Percentiles rank a stretch among this genome's conserved stretches.
These are phyloP conservation scores for Tuta absoluta DNA, from an alignment of 2,888 invertebrate species.

Conservation along the genomic window DNA sequence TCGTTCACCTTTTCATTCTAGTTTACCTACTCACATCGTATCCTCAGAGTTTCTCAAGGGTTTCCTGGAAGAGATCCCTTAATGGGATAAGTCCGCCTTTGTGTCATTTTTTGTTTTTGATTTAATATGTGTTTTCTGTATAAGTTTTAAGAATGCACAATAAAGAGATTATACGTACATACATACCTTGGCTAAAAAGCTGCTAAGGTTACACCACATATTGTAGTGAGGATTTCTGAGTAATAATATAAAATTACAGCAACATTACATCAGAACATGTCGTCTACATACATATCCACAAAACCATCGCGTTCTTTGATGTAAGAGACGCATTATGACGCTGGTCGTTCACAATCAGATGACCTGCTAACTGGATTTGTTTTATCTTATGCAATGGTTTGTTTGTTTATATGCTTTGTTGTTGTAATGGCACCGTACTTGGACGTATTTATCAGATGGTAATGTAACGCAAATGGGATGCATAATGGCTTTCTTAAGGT, in stretches of 20 bases:
- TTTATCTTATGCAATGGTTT: constrained; percentile 11
- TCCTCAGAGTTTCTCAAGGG: too few species aligned
- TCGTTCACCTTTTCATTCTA: too few species aligned
- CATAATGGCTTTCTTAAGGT: background rate
- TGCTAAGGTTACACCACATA: background rate
- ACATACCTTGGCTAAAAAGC: too few species aligned
- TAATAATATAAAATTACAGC: background rate
- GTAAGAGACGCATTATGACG: constrained; percentile 16
- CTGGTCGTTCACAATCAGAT: constrained; percentile 11
- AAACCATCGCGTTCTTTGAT: constrained; percentile 14
- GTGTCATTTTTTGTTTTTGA: too few species aligned
- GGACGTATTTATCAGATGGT: constrained; percentile 19
- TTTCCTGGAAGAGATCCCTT: too few species aligned
- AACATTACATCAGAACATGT: constrained; percentile 1
- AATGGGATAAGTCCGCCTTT: too few species aligned
- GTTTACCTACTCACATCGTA: too few species aligned
- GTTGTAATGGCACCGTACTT: background rate
- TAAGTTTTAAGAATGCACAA: too few species aligned
- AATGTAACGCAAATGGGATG: constrained; percentile 17
- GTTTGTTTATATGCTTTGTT: constrained; percentile 12
- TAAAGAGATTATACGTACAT: too few species aligned
- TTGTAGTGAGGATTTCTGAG: background rate
- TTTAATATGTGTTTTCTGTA: too few species aligned
- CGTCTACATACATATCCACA: background rate
- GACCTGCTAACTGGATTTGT: constrained; percentile 12